These are phyloP conservation scores for Hyles lineata DNA, from an alignment of 2,888 invertebrate genomes.

Conservation along the genomic window DNA sequence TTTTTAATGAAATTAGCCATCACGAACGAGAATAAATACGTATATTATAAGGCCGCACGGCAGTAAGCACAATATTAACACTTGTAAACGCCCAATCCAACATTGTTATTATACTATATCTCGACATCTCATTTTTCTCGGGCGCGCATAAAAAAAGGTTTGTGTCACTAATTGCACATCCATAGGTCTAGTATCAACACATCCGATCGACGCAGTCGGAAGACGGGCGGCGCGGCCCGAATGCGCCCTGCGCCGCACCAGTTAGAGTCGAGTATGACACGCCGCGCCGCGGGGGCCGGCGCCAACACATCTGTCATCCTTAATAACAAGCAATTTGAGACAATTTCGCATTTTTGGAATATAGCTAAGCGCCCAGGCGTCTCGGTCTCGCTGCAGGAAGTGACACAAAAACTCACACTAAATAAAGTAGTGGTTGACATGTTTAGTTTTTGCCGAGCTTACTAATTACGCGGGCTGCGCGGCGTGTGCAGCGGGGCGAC, in stretches of 20 bases:
- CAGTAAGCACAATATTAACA: slow-evolving; percentile 36
- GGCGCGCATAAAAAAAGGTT: slow-evolving; percentile 54
- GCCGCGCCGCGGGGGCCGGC: slow-evolving; percentile 58
- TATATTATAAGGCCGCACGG: slow-evolving; percentile 41
- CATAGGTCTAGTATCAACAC: slow-evolving; percentile 78
- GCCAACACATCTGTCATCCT: slow-evolving; percentile 84
- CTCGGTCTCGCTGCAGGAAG: slow-evolving; percentile 77
- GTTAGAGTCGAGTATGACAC: slow-evolving; percentile 49
- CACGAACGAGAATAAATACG: slow-evolving; percentile 36
- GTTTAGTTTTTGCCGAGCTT: slow-evolving; percentile 71
- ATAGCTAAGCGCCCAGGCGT: slow-evolving; percentile 74
- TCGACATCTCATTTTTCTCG: slow-evolving; percentile 56
- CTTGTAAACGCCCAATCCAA: slow-evolving; percentile 34
- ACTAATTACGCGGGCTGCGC: slow-evolving; percentile 67
- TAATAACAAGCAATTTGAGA: slow-evolving; percentile 84
- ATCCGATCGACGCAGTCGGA: slow-evolving; percentile 70
- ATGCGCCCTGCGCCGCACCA: slow-evolving; percentile 40
- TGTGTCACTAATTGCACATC: slow-evolving; percentile 80
- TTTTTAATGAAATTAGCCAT: slow-evolving; percentile 38
- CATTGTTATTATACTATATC: slow-evolving; percentile 41
- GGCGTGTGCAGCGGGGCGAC: slow-evolving; percentile 66
- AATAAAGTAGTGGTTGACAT: slow-evolving; percentile 81
- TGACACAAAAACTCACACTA: slow-evolving; percentile 77
- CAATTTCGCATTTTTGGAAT: slow-evolving; percentile 83
- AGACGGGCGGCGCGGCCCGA: slow-evolving; percentile 55